Base-by-base conservation (phyloP, 2,797 vertebrate species). In the Helostoma temminkii region DNA sequence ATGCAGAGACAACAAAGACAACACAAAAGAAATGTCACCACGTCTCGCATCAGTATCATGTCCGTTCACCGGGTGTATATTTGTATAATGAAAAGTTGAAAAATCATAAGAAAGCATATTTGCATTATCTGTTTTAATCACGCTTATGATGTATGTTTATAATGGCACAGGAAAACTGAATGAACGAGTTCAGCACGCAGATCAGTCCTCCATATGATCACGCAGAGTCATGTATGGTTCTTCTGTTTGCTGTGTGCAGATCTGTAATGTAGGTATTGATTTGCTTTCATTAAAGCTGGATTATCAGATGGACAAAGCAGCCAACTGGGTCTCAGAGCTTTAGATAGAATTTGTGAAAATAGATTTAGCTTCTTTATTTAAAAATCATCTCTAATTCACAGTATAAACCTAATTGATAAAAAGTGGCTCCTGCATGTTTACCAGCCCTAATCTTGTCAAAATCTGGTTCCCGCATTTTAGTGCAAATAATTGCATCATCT, bases 171-270 rank as follows among this genome's bases (percentile, higher is more conserved):
- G 42, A 74, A 61, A 52, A 73, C 49, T 71, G 24, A 61, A 67
- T 71, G 73, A 78, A 34, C 81, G 70, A 47, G 46, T 71, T 30
- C 15, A 59, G 42, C 53, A 25, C 26, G 54, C 19, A 50, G 34
- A 72, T 66, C 55, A 66, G n/a, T n/a, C n/a, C n/a, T n/a, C n/a
- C n/a, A n/a, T n/a, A n/a, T n/a, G n/a, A n/a, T n/a, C n/a, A n/a
- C n/a, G n/a, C n/a, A n/a, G n/a, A n/a, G n/a, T n/a, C 36, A 3
- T 21, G 11, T 26, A 14, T 59, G 19, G 15, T 41, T 66, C 26
- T 8, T 61, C 41, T 71, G 22, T 59, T 52, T 67, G 24, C 25
- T 66, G 25, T 45, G 34, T 47, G 58, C 9, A 41, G 54, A 59
- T 30, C n/a, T n/a, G n/a, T n/a, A 8, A 8, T 55, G 19, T 16